Evolutionary conservation across 1,140 invertebrate genomes (phyloP), one percentile per base, ranked within the genome.

Genomic region (Tetragonula clypearis): DNA sequence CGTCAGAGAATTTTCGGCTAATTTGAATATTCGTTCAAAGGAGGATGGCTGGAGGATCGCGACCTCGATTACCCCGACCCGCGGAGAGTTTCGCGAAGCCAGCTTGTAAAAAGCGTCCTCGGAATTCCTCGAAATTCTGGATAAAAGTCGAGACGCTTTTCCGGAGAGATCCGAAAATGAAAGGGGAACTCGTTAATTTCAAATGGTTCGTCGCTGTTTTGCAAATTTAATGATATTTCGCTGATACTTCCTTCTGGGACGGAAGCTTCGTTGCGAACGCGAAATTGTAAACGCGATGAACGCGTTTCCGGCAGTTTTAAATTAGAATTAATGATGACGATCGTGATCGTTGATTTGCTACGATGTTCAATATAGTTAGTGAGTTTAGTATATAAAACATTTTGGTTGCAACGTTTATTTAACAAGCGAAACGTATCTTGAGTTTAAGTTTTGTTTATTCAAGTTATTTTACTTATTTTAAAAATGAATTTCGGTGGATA

Each of bases 21-120:
- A 71, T 71, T 71, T 21, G 68, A 71, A 71, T 71, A 71, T 71
- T 71, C 35, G 23, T 71, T 41, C 21, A 49, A 49, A 21, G 19
- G 35, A 11, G 12, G 68, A 68, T 68, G 30, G 66, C 66, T 68
- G 26, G 19, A 41, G 26, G 19, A 41, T 69, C 30, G 35, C 35
- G 35, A 23, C 30, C 35, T 41, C 68, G 68, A 69, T 69, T 69
- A 35, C 8, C 66, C 21, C 66, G 66, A 69, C 35, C 66, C 19
- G 65, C 30, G 65, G 65, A 30, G 66, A 68, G 19, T 68, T 68
- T 68, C 26, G 66, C 19, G 26, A 30, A 68, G 66, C 66, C 66
- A 26, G 19, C 68, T 41, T 35, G 11, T 35, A 71, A 71, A 71
- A 71, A 71, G 21, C 21, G 21, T 17, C 68, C 30, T 3, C 30